Percentiles rank a stretch among this genome's conserved stretches.
phyloP scores from a whole-genome alignment of 2,888 invertebrate genomes.

The Deilephila porcellus region DNA sequence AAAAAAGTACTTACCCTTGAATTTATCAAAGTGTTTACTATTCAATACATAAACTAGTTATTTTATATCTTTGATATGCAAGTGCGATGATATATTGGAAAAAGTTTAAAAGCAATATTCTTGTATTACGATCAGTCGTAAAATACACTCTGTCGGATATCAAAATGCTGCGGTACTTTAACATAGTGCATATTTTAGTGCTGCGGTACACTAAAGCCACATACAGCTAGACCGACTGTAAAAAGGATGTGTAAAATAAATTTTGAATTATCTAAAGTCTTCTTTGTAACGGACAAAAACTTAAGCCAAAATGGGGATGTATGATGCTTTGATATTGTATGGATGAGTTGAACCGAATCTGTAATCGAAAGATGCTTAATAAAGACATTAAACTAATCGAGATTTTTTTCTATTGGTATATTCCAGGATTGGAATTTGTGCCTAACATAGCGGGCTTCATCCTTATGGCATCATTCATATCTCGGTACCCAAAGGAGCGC shows the following conservation, averaged over 20 bases:
- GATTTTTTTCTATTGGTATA: too few species aligned
- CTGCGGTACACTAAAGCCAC: not conserved
- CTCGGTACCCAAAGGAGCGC: too few species aligned
- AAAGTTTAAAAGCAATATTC: constrained; percentile 11
- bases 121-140: constrained; percentile 20
- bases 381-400: too few species aligned
- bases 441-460: too few species aligned
- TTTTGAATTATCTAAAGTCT: too few species aligned
- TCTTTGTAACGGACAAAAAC: too few species aligned
- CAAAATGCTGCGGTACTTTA: constrained; percentile 12
- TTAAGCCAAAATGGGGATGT: too few species aligned
- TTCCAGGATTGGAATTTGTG: too few species aligned
- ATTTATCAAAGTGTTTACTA: not conserved
- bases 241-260: not conserved
- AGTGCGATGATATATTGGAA: constrained; percentile 9
- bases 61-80: not conserved
- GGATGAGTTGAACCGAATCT: too few species aligned
- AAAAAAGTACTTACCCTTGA: not conserved
- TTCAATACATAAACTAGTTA: not conserved
- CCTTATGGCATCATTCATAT: too few species aligned
- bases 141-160: constrained; percentile 12
- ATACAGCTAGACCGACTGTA: not conserved
- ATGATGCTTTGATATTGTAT: too few species aligned
- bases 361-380: too few species aligned
- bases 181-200: constrained; percentile 20